Evolutionary conservation across 2,888 invertebrate genomes (phyloP).

Genomic region (Cryptophagus acutangulus): DNA sequence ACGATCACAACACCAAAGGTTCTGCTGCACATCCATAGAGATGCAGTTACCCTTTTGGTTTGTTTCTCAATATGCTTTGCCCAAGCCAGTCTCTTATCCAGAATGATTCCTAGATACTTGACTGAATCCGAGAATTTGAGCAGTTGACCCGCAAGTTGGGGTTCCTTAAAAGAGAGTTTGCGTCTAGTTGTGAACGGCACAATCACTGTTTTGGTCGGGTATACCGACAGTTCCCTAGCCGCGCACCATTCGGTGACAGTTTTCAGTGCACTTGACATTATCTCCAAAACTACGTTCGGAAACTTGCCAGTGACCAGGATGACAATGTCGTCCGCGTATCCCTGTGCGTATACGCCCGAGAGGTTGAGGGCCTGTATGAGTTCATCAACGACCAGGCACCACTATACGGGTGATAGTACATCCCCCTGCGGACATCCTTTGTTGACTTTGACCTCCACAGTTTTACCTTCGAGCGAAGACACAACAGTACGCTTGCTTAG

Average conservation of each 20-base stretch:
- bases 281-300: neutral
- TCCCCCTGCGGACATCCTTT: slow-evolving; percentile 1
- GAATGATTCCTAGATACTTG: no score
- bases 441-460: no score
- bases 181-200: slow-evolving; percentile 3
- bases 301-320: neutral
- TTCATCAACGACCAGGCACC: neutral
- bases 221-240: neutral
- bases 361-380: neutral
- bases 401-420: slow-evolving; percentile 6
- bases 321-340: neutral
- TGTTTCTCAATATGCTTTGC: no score
- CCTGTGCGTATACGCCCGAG: neutral
- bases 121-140: no score
- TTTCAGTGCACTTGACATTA: neutral
- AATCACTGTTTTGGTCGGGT: neutral
- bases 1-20: no score
- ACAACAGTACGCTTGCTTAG: neutral
- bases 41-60: no score
- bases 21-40: no score
- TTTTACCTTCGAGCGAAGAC: no score
- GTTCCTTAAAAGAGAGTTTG: no score
- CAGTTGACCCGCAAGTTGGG: no score
- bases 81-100: no score
- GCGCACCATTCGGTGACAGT: neutral